Base-by-base conservation (phyloP, 2,888 invertebrate genomes). In the Euspilapteryx auroguttella region DNA sequence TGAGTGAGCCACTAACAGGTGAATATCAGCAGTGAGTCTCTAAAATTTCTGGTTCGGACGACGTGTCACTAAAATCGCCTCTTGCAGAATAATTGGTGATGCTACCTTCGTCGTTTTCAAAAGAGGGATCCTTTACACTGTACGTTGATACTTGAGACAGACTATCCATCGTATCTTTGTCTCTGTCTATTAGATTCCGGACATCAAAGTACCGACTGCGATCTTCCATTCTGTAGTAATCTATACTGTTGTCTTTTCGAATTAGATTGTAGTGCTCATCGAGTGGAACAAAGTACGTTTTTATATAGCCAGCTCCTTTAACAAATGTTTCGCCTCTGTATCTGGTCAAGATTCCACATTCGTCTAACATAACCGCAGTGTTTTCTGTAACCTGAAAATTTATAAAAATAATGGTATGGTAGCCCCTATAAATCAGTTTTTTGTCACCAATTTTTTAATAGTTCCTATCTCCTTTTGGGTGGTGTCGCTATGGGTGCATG, bases 211-310 rank as follows among this genome's bases (percentile, higher is more conserved):
- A 52, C 8, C 53, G 49, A 17, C 37, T 41, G 31, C 56, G 52
- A 10, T 52, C 49, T 27, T 55, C 44, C 1, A 37, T 41, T 34
- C 50, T 51, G 30, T 59, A 64, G 32, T 49, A 66, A 25, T 55
- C 42, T 29, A 42, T 40, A 32, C 59, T 52, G 12, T 55, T 42
- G 23, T 64, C 49, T 34, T 63, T 73, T 37, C 55, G 64, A 30
- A 79, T 62, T 28, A 81, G 55, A 39, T 77, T 71, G 37, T 78
- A 78, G 31, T 80, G 56, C 21, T 83, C 79, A 44, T 86, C 83
- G 9, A 87, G 62, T 9, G 80, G 80, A 6, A 89, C 82, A 43
- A 84, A 86, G 50, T 86, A 89, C 3, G 89, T 89, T 37, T 83
- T 82, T 11, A 87, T 80, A 37, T 78, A 69, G 12, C 79, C 78